These are phyloP conservation scores for Pseudanteris insignis DNA, from an alignment of 2,888 invertebrate genomes.

Conservation along the genomic window DNA sequence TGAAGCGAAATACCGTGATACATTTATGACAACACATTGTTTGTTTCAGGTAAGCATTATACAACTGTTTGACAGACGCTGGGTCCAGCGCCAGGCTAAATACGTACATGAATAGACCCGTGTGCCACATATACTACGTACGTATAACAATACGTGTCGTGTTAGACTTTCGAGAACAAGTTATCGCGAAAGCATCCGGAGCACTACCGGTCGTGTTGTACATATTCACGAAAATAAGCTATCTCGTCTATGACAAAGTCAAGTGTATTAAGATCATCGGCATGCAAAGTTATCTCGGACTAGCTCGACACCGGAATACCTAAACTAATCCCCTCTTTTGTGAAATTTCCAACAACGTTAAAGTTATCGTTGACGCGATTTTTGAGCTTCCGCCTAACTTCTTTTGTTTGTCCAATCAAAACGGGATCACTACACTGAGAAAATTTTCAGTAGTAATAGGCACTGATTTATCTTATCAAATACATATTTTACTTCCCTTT, in stretches of 20 bases:
- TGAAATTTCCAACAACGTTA: background rate
- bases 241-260: conserved; percentile 8
- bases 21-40: conserved; percentile 22
- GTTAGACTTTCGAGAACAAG: conserved; percentile 38
- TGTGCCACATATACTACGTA: conserved; percentile 8
- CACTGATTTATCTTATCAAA: too few species aligned
- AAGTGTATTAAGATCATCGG: conserved; percentile 14
- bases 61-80: conserved; percentile 48
- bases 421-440: too few species aligned
- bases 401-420: too few species aligned
- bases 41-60: conserved; percentile 41
- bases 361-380: background rate
- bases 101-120: conserved; percentile 56
- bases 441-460: too few species aligned
- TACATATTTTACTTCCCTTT: too few species aligned
- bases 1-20: conserved; percentile 8
- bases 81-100: conserved; percentile 20
- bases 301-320: conserved; percentile 56
- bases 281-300: conserved; percentile 58
- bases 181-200: conserved; percentile 22
- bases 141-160: conserved; percentile 43
- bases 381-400: background rate
- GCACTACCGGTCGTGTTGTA: conserved; percentile 18
- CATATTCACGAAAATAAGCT: conserved; percentile 15
- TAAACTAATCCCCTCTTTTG: conserved; percentile 33